Conservation (phyloP, 2,888 invertebrate species). For the Psylliodes chrysocephalus region DNA sequence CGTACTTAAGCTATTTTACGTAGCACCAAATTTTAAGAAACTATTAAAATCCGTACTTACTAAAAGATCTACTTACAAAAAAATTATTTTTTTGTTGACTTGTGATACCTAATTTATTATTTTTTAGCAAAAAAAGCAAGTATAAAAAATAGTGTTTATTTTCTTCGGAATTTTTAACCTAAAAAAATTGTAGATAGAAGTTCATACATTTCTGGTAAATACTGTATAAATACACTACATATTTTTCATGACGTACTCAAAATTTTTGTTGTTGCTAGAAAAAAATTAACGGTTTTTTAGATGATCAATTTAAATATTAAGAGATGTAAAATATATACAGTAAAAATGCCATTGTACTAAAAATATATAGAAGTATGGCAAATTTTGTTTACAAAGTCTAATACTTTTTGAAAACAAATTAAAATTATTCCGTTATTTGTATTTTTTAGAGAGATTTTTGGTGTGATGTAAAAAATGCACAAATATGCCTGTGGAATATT, state of each 20-base stretch:
- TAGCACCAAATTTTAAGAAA: background rate
- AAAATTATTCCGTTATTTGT: no score
- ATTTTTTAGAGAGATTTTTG: no score
- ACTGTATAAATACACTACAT: constrained; percentile 1
- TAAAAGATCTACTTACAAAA: background rate
- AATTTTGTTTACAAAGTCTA: background rate
- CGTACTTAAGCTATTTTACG: background rate
- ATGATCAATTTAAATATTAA: no score
- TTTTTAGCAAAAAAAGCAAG: constrained; percentile 3
- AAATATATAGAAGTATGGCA: constrained; percentile 8
- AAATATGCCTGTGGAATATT: no score
- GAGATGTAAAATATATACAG: no score
- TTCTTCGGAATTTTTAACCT: background rate
- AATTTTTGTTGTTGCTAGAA: constrained; percentile 1
- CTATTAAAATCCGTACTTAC: background rate
- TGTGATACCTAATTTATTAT: constrained; percentile 17
- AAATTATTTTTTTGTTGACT: background rate
- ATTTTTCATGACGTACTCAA: constrained; percentile 1
- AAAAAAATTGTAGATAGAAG: constrained; percentile 15
- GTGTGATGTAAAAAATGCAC: no score
- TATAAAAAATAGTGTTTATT: background rate
- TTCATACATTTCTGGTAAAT: constrained; percentile 11
- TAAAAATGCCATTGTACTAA: background rate
- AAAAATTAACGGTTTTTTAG: background rate
- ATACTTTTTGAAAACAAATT: no score